These are phyloP conservation scores for Pteria penguin DNA, from an alignment of 2,888 invertebrate genomes.

Conservation along the genomic window DNA sequence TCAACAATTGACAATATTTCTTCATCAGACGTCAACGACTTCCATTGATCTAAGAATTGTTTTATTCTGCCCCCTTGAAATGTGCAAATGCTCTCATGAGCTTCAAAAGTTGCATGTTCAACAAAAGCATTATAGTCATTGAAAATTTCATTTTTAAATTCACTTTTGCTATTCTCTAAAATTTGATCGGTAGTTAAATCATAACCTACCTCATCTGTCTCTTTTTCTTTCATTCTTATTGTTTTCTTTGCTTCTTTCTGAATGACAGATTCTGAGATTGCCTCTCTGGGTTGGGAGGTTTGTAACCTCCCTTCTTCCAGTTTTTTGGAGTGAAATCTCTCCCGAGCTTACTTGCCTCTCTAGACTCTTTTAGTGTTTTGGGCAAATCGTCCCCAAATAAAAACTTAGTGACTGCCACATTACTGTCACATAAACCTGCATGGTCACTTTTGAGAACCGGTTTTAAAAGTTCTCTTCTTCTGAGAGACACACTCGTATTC, in stretches of 20 bases:
- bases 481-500: not conserved
- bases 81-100: not conserved
- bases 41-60: not conserved
- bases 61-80: slow-evolving; percentile 1
- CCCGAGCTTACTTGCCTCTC: not conserved
- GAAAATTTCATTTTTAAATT: not conserved
- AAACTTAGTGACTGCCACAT: not conserved
- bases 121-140: not conserved
- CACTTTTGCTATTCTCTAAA: too few relatives aligned
- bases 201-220: too few relatives aligned
- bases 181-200: too few relatives aligned
- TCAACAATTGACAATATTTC: not conserved
- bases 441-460: not conserved
- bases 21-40: not conserved
- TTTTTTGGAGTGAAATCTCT: not conserved
- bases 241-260: not conserved
- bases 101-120: not conserved
- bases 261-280: not conserved
- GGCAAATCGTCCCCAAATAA: slow-evolving; percentile 5
- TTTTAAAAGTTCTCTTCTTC: slow-evolving; percentile 1
- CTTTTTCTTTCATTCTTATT: not conserved
- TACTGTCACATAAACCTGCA: not conserved
- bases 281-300: not conserved
- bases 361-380: not conserved
- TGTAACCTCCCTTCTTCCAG: not conserved